phyloP scores from a whole-genome alignment of 53 echinoderm and acorn worm species.

The Temnopleurus reevesii region DNA sequence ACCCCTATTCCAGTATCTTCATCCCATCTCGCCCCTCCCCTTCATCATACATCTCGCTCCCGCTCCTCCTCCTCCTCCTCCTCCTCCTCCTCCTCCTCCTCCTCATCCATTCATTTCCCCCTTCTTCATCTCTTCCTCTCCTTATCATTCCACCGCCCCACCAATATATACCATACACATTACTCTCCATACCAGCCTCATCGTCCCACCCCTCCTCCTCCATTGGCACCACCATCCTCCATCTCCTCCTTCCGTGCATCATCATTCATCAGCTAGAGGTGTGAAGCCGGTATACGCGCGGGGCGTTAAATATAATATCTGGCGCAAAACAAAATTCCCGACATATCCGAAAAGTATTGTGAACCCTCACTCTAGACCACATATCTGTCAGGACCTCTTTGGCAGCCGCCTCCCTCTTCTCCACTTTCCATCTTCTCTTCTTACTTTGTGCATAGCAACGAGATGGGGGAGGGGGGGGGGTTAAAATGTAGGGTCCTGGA shows the following conservation, averaged over 20 bases:
- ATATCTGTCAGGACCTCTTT: constrained; percentile 32
- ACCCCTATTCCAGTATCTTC: not conserved
- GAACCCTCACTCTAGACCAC: constrained; percentile 16
- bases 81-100: too few relatives aligned
- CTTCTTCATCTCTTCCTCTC: not conserved
- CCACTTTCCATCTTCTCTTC: not conserved
- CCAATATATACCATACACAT: not conserved
- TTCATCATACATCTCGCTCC: not conserved
- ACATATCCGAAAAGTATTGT: constrained; percentile 59
- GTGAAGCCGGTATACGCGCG: constrained; percentile 50
- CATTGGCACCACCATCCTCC: not conserved
- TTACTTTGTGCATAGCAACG: too few relatives aligned
- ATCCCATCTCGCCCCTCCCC: not conserved
- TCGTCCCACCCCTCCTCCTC: not conserved
- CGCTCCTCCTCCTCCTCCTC: not conserved
- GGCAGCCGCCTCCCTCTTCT: not conserved
- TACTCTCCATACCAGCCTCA: not conserved
- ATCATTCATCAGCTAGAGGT: constrained; percentile 40
- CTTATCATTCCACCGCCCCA: not conserved
- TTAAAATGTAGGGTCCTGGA: too few relatives aligned
- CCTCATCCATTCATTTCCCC: not conserved
- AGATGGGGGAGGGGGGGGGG: too few relatives aligned
- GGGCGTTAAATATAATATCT: constrained; percentile 61
- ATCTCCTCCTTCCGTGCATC: not conserved
- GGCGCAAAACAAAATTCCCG: constrained; percentile 60